Conservation (phyloP, 2,797 vertebrate genomes). For the Scolopax bukidnonensis region DNA sequence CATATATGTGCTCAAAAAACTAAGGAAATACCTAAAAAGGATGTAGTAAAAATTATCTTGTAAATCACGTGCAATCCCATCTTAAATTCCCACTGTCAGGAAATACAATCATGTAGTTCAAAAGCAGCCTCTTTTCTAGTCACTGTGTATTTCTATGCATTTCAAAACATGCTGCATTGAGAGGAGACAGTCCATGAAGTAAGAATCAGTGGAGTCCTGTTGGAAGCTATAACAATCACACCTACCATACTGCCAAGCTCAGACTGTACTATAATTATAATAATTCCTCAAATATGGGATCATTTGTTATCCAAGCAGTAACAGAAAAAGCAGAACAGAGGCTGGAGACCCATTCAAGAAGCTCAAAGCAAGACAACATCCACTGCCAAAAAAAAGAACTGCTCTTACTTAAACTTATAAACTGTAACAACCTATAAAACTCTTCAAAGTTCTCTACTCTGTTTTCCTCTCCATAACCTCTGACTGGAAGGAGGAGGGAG, state of each 20-base stretch:
- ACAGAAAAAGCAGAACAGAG: not conserved
- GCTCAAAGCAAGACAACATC: not conserved
- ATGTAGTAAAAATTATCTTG: not conserved
- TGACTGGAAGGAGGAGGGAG: not conserved
- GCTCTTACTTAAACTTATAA: not conserved
- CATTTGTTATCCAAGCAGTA: not conserved
- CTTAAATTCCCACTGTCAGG: not conserved
- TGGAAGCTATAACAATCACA: not conserved
- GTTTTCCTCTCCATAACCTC: not conserved
- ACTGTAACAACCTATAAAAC: not conserved
- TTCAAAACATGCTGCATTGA: not conserved
- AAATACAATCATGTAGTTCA: not conserved
- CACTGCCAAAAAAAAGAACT: not conserved
- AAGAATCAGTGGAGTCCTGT: not conserved
- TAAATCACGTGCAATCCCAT: not conserved
- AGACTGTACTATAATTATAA: not conserved
- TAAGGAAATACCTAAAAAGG: not conserved
- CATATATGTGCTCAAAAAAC: fast-evolving
- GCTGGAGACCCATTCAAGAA: not conserved
- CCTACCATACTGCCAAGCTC: not conserved
- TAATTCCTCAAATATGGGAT: not conserved
- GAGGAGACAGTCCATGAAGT: not conserved
- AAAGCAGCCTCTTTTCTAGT: not conserved
- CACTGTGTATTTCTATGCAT: not conserved
- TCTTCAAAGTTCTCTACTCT: not conserved